phyloP scores from a whole-genome alignment of 2,797 vertebrate species.

The Hephaestus fuliginosus region DNA sequence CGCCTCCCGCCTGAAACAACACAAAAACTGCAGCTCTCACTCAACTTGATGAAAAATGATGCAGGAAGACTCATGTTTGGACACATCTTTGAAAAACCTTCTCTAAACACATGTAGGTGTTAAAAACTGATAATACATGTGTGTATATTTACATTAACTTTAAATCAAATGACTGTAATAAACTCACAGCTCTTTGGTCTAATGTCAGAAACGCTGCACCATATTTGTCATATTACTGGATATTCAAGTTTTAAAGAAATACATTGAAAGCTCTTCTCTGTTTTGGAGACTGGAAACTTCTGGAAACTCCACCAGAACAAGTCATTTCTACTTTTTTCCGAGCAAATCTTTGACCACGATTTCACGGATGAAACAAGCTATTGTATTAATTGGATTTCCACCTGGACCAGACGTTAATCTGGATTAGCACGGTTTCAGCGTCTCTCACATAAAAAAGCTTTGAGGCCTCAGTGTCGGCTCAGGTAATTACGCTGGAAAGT shows the following conservation, averaged over 20 bases:
- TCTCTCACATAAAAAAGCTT: background rate
- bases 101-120: background rate
- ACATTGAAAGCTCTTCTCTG: too few relatives aligned
- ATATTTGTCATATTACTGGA: background rate
- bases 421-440: conserved; percentile 54
- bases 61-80: background rate
- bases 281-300: too few relatives aligned
- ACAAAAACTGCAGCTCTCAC: background rate
- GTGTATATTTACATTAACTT: background rate
- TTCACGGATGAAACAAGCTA: background rate
- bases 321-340: background rate
- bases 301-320: background rate
- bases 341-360: background rate
- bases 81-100: background rate
- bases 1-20: conserved; percentile 17
- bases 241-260: background rate
- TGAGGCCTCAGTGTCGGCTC: conserved; percentile 36
- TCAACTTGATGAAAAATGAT: background rate
- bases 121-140: background rate
- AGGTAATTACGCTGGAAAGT: conserved; percentile 48
- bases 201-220: background rate
- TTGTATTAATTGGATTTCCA: conserved; percentile 52
- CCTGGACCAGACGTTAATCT: conserved; percentile 43
- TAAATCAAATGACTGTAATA: too few relatives aligned
- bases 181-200: background rate